A percentile compares a stretch with the other conserved stretches of the same genome.
Conservation (phyloP, 2,797 vertebrate genomes). For the Arremon brunneinucha region DNA sequence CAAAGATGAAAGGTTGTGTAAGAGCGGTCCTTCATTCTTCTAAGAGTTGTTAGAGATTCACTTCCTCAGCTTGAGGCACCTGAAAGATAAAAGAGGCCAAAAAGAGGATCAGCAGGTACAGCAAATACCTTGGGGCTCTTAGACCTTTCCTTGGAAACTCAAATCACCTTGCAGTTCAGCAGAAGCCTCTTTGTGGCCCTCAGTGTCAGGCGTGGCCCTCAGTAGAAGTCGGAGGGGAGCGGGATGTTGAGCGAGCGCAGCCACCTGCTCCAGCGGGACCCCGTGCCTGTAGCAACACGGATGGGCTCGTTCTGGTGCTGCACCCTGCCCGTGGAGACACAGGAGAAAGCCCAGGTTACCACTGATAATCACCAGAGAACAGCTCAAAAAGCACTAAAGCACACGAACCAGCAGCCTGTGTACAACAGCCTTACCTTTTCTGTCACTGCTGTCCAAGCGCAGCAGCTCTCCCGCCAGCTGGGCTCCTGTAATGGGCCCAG, state of each 20-base stretch:
- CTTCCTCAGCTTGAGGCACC: background rate
- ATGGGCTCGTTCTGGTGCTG: constrained; percentile 11
- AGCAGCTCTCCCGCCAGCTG: constrained; percentile 33
- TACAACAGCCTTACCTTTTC: constrained; percentile 49
- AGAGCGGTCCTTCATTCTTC: constrained; percentile 40
- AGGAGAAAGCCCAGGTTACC: background rate
- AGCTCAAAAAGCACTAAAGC: background rate
- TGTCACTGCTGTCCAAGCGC: background rate
- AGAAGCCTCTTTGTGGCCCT: background rate
- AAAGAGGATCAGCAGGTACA: background rate
- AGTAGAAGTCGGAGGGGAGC: constrained; percentile 47
- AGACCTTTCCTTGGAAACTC: background rate
- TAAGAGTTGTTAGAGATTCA: background rate
- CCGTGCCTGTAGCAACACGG: background rate
- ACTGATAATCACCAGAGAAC: background rate
- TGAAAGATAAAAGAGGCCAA: constrained; percentile 10
- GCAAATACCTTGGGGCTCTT: background rate
- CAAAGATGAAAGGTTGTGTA: background rate
- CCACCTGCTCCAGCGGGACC: constrained; percentile 52
- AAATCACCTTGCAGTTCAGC: constrained; percentile 23
- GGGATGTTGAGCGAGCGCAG: constrained; percentile 61
- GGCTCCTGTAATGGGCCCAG: background rate
- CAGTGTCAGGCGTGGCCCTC: background rate
- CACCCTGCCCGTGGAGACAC: background rate
- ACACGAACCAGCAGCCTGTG: background rate